Conservation (phyloP, 2,113 vertebrate genomes). For the Alexandromys fortis region DNA sequence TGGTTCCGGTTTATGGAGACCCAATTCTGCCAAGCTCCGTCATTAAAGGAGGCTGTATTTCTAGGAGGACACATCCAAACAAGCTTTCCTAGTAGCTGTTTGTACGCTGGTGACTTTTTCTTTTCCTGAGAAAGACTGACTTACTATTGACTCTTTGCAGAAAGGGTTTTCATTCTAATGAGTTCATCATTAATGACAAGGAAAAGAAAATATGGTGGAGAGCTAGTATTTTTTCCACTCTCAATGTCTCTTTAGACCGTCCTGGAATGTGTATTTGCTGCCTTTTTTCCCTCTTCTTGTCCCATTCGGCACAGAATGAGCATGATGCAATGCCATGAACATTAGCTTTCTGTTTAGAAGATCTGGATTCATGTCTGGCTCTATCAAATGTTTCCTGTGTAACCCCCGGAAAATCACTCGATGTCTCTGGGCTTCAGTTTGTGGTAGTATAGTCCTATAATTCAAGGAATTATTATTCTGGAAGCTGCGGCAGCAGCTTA, state of each 20-base stretch:
- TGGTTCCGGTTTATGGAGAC: background rate
- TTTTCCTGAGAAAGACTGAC: background rate
- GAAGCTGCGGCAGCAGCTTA: background rate
- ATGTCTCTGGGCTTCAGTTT: background rate
- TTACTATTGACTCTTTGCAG: background rate
- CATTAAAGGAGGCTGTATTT: background rate
- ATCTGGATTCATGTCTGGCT: background rate
- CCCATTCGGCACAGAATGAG: background rate
- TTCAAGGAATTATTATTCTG: background rate
- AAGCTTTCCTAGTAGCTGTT: background rate
- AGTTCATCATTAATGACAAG: background rate
- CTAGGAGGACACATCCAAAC: background rate
- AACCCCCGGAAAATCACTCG: background rate
- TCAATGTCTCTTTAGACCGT: conserved; percentile 26
- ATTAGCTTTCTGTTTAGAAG: background rate
- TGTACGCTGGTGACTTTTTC: background rate
- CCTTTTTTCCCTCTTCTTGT: background rate
- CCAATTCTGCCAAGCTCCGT: background rate
- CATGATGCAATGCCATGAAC: background rate
- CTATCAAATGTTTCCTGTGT: background rate
- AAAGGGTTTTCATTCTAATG: background rate
- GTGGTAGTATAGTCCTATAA: background rate
- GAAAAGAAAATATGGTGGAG: background rate
- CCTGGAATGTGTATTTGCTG: background rate
- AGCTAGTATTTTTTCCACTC: background rate